Evolutionary conservation across 2,888 invertebrate species (phyloP).

Genomic region (Acronicta aceris): DNA sequence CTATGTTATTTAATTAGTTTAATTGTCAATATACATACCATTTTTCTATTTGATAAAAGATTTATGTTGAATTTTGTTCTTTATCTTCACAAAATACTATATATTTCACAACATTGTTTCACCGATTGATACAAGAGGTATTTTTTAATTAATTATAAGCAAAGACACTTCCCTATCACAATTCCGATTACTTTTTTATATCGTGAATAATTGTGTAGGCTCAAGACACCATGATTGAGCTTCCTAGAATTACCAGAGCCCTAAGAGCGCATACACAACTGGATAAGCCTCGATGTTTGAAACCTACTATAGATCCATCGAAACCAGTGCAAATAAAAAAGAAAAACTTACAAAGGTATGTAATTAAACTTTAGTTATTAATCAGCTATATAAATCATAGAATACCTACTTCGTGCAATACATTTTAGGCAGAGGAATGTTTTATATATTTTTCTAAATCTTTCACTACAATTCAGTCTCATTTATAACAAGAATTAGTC

Average conservation of each 20-base stretch:
- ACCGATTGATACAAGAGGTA: slow-evolving; percentile 17
- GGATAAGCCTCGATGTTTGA: slow-evolving; percentile 82
- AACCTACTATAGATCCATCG: slow-evolving; percentile 65
- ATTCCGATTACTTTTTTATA: not conserved
- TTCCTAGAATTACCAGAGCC: slow-evolving; percentile 91
- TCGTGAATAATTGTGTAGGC: slow-evolving; percentile 7
- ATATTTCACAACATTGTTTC: slow-evolving; percentile 48
- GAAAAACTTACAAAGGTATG: slow-evolving; percentile 75
- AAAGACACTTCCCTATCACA: not conserved
- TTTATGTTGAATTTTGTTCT: slow-evolving; percentile 1
- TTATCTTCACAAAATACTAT: slow-evolving; percentile 15
- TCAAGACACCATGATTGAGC: slow-evolving; percentile 72
- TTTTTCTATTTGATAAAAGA: not conserved
- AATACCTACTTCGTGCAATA: not conserved
- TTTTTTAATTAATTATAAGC: slow-evolving; percentile 2
- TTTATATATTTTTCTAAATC: not conserved
- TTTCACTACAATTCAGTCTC: too few species aligned
- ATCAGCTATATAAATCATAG: not conserved
- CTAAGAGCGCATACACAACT: slow-evolving; percentile 90
- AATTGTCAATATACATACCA: slow-evolving; percentile 11
- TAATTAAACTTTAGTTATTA: slow-evolving; percentile 36
- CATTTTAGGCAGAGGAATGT: not conserved
- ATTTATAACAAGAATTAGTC: too few species aligned
- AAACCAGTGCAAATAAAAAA: slow-evolving; percentile 59
- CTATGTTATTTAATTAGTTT: not conserved